These are phyloP conservation scores for Oegoconia quadripuncta DNA, from an alignment of 2,888 invertebrate genomes.

Conservation along the genomic window DNA sequence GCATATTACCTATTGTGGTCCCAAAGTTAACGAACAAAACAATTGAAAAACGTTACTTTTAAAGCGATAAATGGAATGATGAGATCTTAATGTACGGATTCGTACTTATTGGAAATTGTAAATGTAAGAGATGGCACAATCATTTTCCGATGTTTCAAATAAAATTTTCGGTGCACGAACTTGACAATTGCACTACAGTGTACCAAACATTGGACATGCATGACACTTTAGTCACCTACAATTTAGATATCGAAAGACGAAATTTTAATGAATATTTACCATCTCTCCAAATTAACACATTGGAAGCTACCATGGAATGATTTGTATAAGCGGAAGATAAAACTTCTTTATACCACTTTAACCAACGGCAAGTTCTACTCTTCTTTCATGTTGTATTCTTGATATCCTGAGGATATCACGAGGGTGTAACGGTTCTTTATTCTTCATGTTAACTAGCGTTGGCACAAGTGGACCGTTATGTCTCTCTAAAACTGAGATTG, in stretches of 20 bases:
- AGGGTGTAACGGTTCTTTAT: neutral
- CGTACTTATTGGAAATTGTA: conserved; percentile 23
- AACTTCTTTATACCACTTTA: conserved; percentile 25
- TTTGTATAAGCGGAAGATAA: conserved; percentile 45
- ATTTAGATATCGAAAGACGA: no score
- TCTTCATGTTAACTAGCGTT: neutral
- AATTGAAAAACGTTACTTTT: conserved; percentile 33
- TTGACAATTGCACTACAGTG: no score
- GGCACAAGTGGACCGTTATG: conserved; percentile 14
- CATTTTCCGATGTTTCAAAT: neutral
- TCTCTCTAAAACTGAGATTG: conserved; percentile 44
- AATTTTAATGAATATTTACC: neutral
- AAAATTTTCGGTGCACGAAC: no score
- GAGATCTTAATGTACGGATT: conserved; percentile 56
- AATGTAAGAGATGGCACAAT: conserved; percentile 10
- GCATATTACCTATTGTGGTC: conserved; percentile 56
- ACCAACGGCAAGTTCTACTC: neutral
- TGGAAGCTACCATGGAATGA: conserved; percentile 73
- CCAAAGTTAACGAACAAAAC: conserved; percentile 29
- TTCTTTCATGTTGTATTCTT: neutral
- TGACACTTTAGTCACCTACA: no score
- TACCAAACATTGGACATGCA: no score
- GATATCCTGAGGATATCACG: neutral
- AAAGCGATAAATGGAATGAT: conserved; percentile 71
- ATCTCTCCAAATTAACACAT: conserved; percentile 7